phyloP scores from a whole-genome alignment of 2,113 vertebrate genomes.

The Colius striatus region DNA sequence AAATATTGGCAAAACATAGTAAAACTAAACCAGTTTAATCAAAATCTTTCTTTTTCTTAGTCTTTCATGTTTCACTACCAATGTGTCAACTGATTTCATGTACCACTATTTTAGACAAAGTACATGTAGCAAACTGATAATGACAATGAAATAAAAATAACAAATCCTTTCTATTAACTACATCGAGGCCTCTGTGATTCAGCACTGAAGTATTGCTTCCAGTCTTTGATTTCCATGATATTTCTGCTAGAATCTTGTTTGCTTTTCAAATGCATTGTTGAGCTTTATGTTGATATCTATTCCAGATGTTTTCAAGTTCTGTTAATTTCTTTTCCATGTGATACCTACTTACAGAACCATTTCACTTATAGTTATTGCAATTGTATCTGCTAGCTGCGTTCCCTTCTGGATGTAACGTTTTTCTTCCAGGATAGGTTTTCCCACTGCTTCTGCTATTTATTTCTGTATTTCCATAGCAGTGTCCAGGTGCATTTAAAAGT shows the following conservation, averaged over 20 bases:
- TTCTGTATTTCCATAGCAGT: not conserved
- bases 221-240: slow-evolving; percentile 28
- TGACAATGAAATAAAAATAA: not conserved
- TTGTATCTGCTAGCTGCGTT: slow-evolving; percentile 6
- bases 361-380: slow-evolving; percentile 39
- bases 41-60: not conserved
- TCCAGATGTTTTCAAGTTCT: slow-evolving; percentile 61
- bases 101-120: not conserved
- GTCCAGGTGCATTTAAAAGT: slow-evolving; percentile 10
- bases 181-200: not conserved
- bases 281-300: slow-evolving; percentile 38
- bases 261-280: slow-evolving; percentile 45
- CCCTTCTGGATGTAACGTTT: slow-evolving; percentile 24
- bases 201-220: not conserved
- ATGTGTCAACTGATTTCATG: not conserved
- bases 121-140: not conserved
- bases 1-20: not conserved
- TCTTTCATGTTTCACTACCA: not conserved
- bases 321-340: slow-evolving; percentile 61
- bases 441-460: slow-evolving; percentile 20
- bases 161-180: not conserved
- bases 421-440: slow-evolving; percentile 40
- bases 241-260: slow-evolving; percentile 47
- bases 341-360: slow-evolving; percentile 45
- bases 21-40: not conserved